A percentile compares a stretch with the other conserved stretches of the same genome.
Conservation (phyloP, 2,888 invertebrate genomes). For the Drosophila nr. perissopoda region DNA sequence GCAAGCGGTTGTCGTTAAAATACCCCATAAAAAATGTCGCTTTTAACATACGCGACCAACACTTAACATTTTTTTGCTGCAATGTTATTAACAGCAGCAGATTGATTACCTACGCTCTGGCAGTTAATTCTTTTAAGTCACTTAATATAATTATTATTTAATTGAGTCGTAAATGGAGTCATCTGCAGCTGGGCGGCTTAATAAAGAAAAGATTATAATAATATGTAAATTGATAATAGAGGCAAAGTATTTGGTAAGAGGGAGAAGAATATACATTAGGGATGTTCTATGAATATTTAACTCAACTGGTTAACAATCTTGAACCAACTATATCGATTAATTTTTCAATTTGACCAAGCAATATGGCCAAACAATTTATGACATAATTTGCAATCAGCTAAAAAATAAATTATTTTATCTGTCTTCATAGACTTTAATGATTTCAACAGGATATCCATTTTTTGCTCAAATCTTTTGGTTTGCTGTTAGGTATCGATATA, state of each 20-base stretch:
- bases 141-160: neutral
- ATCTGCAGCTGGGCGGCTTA: neutral
- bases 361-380: neutral
- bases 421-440: neutral
- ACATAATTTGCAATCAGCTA: neutral
- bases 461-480: neutral
- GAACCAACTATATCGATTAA: neutral
- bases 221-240: neutral
- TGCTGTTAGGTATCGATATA: constrained; percentile 1
- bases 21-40: constrained; percentile 12
- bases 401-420: neutral
- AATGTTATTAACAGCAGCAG: constrained; percentile 8
- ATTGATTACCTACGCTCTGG: neutral
- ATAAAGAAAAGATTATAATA: neutral
- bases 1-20: constrained; percentile 31
- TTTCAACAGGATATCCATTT: neutral
- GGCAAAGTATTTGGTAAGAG: neutral
- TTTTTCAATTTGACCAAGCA: neutral
- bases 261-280: neutral
- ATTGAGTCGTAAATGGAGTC: neutral
- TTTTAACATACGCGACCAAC: constrained; percentile 4
- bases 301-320: neutral
- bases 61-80: constrained; percentile 7
- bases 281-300: neutral
- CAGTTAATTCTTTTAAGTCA: neutral